These are phyloP conservation scores for Drosophila nr. fundita DNA, from an alignment of 2,888 invertebrate genomes.

Conservation along the genomic window DNA sequence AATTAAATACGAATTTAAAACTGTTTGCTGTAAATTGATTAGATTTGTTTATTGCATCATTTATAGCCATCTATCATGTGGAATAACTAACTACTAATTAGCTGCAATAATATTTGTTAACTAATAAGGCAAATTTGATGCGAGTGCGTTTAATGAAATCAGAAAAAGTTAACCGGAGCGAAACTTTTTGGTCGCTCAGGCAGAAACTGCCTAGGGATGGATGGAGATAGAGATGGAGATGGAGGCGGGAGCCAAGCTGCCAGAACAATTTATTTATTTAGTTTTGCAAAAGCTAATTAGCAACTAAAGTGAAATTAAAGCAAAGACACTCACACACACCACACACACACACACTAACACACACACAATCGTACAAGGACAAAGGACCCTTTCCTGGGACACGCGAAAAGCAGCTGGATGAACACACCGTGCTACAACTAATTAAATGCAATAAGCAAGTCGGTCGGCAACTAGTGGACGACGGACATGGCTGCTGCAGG, in stretches of 20 bases:
- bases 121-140: slow-evolving; percentile 45
- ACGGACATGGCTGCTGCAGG: slow-evolving; percentile 25
- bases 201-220: slow-evolving; percentile 42
- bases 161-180: slow-evolving; percentile 32
- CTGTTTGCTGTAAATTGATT: not conserved
- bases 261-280: slow-evolving; percentile 73
- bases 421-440: slow-evolving; percentile 81
- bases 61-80: slow-evolving; percentile 8
- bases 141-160: slow-evolving; percentile 26
- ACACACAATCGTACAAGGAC: slow-evolving; percentile 21
- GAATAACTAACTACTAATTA: slow-evolving; percentile 35
- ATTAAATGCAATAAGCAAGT: slow-evolving; percentile 82
- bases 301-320: slow-evolving; percentile 81
- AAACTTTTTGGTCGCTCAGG: slow-evolving; percentile 39
- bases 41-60: slow-evolving; percentile 8
- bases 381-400: slow-evolving; percentile 42
- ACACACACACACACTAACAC: slow-evolving; percentile 8
- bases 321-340: slow-evolving; percentile 51
- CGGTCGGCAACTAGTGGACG: slow-evolving; percentile 59
- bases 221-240: not conserved
- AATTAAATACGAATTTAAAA: not conserved
- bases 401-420: slow-evolving; percentile 11
- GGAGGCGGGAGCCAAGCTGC: slow-evolving; percentile 37
- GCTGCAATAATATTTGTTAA: slow-evolving; percentile 38
- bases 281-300: slow-evolving; percentile 76